Percentiles rank a stretch among this genome's conserved stretches.
Evolutionary conservation across 1,140 invertebrate species (phyloP).

Genomic region (Drosophila ohnishii): DNA sequence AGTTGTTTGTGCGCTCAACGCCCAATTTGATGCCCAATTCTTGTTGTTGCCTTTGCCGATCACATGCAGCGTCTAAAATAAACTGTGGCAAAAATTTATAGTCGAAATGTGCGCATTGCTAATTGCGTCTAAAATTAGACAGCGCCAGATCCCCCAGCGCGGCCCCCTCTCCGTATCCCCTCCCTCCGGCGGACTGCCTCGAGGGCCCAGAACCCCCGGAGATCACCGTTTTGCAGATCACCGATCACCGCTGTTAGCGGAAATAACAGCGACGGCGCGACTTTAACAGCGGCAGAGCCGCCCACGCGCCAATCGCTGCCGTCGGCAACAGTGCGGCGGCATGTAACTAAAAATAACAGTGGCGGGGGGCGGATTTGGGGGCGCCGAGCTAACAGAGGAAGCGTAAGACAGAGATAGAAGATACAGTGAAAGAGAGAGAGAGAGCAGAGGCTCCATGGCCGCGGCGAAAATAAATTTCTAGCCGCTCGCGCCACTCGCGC

Average conservation of each 20-base stretch:
- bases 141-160: constrained; percentile 29
- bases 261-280: constrained; percentile 33
- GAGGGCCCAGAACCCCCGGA: constrained; percentile 17
- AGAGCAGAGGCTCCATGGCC: constrained; percentile 22
- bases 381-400: constrained; percentile 6
- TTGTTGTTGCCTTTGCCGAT: constrained; percentile 46
- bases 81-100: constrained; percentile 80
- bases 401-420: constrained; percentile 6
- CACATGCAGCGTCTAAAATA: constrained; percentile 79
- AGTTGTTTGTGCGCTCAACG: constrained; percentile 59
- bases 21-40: constrained; percentile 57
- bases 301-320: constrained; percentile 70
- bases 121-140: constrained; percentile 77
- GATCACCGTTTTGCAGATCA: constrained; percentile 14
- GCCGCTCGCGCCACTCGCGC: constrained; percentile 49
- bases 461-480: constrained; percentile 47
- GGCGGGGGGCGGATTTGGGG: constrained; percentile 7
- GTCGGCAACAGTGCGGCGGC: constrained; percentile 34
- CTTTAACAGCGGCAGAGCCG: constrained; percentile 54
- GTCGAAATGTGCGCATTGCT: constrained; percentile 78
- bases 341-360: constrained; percentile 76
- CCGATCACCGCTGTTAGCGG: constrained; percentile 30
- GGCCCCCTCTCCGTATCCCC: neutral
- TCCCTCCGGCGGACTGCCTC: neutral
- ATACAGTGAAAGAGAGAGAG: constrained; percentile 7